Conservation (phyloP, 2,888 invertebrate genomes). For the Stenurella melanura region DNA sequence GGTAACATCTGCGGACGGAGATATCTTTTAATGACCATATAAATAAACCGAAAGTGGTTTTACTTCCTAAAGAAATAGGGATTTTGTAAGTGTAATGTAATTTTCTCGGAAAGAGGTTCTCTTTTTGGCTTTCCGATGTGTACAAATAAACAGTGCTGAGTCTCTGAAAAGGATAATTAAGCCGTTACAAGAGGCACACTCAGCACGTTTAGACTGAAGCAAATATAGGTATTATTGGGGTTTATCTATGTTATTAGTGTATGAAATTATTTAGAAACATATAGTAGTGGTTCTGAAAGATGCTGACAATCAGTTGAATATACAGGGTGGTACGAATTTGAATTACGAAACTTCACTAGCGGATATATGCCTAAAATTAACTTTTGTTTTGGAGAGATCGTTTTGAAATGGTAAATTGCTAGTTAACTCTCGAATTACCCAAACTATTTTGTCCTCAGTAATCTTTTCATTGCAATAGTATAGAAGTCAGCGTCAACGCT, state of each 20-base stretch:
- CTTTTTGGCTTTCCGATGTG: constrained; percentile 25
- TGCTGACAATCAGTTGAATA: too few relatives aligned
- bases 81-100: constrained; percentile 37
- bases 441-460: too few relatives aligned
- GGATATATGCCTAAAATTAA: too few relatives aligned
- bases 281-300: too few relatives aligned
- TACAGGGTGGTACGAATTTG: too few relatives aligned
- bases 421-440: too few relatives aligned
- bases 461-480: too few relatives aligned
- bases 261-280: too few relatives aligned
- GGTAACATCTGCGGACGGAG: constrained; percentile 21
- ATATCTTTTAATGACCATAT: constrained; percentile 47
- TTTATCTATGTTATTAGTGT: not conserved
- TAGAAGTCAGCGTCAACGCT: too few relatives aligned
- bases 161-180: constrained; percentile 22
- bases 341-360: too few relatives aligned
- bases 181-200: constrained; percentile 21
- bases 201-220: constrained; percentile 8
- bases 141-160: constrained; percentile 1
- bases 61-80: constrained; percentile 42
- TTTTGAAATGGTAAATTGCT: too few relatives aligned
- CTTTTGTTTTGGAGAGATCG: too few relatives aligned
- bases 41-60: constrained; percentile 44
- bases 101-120: constrained; percentile 23
- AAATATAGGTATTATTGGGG: not conserved